A percentile compares a stretch with the other conserved stretches of the same genome.
These are phyloP conservation scores for Drosophila eohydei DNA, from an alignment of 2,888 invertebrate genomes.

Conservation along the genomic window DNA sequence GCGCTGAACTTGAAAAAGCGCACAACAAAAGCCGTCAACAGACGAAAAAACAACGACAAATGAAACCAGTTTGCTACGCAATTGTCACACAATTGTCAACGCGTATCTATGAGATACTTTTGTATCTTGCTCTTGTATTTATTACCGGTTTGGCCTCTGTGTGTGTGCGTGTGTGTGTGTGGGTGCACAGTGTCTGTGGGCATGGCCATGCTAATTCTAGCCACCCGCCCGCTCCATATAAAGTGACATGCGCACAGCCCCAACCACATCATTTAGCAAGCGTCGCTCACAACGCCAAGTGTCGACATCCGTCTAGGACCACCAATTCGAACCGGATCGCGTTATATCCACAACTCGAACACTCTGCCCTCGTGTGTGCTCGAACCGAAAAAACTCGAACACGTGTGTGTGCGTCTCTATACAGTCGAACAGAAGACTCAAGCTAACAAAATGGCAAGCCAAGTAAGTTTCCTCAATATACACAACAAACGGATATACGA, in stretches of 20 bases:
- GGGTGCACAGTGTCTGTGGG: conserved; percentile 49
- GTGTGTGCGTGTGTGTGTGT: conserved; percentile 27
- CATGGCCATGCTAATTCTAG: conserved; percentile 61
- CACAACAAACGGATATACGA: not conserved
- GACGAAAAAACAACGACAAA: conserved; percentile 21
- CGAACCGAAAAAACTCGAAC: not conserved
- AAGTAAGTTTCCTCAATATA: conserved; percentile 71
- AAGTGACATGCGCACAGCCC: conserved; percentile 55
- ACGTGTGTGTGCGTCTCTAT: conserved; percentile 32
- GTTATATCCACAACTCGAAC: conserved; percentile 31
- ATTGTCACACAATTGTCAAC: conserved; percentile 76
- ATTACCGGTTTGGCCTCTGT: conserved; percentile 66
- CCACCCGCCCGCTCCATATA: conserved; percentile 62
- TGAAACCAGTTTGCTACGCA: conserved; percentile 66
- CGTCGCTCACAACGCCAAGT: conserved; percentile 54
- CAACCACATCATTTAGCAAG: conserved; percentile 70
- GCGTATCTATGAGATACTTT: conserved; percentile 53
- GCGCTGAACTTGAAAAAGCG: conserved; percentile 69
- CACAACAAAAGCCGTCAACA: conserved; percentile 14
- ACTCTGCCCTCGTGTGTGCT: conserved; percentile 1
- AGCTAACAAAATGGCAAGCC: conserved; percentile 70
- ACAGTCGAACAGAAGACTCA: conserved; percentile 33
- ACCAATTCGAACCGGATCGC: conserved; percentile 21
- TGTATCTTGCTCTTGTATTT: conserved; percentile 46
- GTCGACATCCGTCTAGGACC: conserved; percentile 54